A percentile compares a stretch with the other conserved stretches of the same genome.
These are phyloP conservation scores for Microcebus griseorufus DNA, from an alignment of 2,113 vertebrate species.

Conservation along the genomic window DNA sequence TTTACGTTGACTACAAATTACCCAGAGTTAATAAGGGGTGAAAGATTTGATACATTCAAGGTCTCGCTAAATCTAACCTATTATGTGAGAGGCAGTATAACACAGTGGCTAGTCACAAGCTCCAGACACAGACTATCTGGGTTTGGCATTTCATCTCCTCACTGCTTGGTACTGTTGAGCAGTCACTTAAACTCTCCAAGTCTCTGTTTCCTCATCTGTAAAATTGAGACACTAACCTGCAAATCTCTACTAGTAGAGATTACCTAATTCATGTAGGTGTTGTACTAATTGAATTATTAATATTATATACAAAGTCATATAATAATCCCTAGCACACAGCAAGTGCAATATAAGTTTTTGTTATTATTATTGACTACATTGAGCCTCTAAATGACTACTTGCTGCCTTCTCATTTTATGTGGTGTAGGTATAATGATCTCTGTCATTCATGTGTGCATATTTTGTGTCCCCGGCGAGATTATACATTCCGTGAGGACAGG, in stretches of 20 bases:
- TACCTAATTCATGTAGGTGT: rapidly evolving
- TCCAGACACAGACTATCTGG: not conserved
- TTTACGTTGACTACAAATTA: not conserved
- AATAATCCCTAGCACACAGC: not conserved
- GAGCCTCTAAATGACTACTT: not conserved
- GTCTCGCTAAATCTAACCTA: not conserved
- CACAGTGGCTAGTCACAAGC: not conserved
- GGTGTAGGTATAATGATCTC: not conserved
- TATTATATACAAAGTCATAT: not conserved
- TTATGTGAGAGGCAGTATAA: not conserved
- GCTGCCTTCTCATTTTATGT: not conserved
- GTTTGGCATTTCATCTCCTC: not conserved
- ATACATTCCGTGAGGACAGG: not conserved
- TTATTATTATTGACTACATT: not conserved
- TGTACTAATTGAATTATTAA: not conserved
- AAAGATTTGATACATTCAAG: not conserved
- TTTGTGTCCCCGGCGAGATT: not conserved
- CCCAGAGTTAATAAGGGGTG: not conserved
- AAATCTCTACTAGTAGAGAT: not conserved
- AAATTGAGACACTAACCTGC: not conserved
- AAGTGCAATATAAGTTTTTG: not conserved
- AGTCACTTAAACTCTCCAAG: not conserved
- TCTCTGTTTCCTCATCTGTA: not conserved
- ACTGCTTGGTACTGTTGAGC: not conserved
- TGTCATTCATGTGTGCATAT: not conserved